Conservation (phyloP, 2,113 vertebrate genomes). For the Marmota flaviventris region DNA sequence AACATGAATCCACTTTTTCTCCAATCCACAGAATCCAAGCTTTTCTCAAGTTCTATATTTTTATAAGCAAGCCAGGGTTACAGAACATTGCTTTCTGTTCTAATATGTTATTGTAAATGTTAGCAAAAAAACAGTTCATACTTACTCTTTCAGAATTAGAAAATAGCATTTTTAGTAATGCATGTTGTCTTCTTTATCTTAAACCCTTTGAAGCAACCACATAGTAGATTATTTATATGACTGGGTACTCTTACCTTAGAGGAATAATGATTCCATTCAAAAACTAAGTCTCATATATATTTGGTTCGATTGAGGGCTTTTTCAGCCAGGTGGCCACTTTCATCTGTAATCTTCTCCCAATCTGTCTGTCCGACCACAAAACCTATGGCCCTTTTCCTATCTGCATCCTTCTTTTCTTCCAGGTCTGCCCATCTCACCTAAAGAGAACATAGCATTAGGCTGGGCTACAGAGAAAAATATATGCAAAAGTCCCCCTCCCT, state of each 20-base stretch:
- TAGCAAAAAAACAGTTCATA: conserved; percentile 56
- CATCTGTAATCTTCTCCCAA: conserved; percentile 99
- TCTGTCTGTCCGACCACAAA: conserved; percentile 99
- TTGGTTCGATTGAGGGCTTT: conserved; percentile 99
- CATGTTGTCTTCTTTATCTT: conserved; percentile 68
- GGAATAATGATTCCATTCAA: conserved; percentile 84
- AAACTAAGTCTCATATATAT: conserved; percentile 94
- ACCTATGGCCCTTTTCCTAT: conserved; percentile 98
- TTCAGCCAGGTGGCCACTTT: conserved; percentile 97
- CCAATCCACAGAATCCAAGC: not conserved
- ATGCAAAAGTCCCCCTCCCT: not conserved
- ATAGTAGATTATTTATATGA: conserved; percentile 38
- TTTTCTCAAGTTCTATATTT: not conserved
- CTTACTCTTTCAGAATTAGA: conserved; percentile 60
- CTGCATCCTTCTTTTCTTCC: conserved; percentile 98
- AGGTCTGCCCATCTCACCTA: conserved; percentile 99
- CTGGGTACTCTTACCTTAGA: conserved; percentile 88
- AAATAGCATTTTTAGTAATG: conserved; percentile 70
- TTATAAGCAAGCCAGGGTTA: not conserved
- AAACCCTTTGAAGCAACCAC: conserved; percentile 40
- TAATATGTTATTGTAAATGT: conserved; percentile 1
- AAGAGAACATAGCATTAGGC: conserved; percentile 80
- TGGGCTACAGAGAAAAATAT: conserved; percentile 46
- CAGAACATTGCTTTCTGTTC: conserved; percentile 55
- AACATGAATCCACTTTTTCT: not conserved